Evolutionary conservation across 2,113 vertebrate genomes (phyloP).

Genomic region (Hiodon tergisus): DNA sequence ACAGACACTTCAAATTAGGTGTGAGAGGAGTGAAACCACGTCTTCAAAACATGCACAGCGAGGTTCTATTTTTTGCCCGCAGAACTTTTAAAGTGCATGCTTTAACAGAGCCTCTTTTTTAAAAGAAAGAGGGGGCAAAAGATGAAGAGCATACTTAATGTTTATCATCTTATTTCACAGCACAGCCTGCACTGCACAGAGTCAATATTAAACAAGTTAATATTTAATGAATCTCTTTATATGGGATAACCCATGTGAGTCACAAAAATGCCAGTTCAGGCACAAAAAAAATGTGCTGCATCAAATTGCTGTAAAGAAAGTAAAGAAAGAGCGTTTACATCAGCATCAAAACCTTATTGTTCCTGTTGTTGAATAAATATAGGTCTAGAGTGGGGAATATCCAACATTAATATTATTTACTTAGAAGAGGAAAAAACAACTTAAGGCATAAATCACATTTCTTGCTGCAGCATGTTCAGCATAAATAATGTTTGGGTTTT

Average conservation of each 20-base stretch:
- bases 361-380: too few species aligned
- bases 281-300: constrained; percentile 60
- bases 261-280: constrained; percentile 52
- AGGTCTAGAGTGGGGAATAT: too few species aligned
- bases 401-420: too few species aligned
- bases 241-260: constrained; percentile 50
- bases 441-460: too few species aligned
- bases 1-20: constrained; percentile 51
- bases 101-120: constrained; percentile 47
- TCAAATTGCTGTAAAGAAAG: constrained; percentile 47
- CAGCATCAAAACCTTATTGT: constrained; percentile 27
- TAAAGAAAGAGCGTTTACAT: constrained; percentile 43
- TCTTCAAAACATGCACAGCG: constrained; percentile 38
- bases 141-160: constrained; percentile 80
- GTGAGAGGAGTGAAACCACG: constrained; percentile 30
- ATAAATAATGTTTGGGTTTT: too few species aligned
- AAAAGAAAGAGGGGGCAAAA: constrained; percentile 56
- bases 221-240: constrained; percentile 73
- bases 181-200: constrained; percentile 62
- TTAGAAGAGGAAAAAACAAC: too few species aligned
- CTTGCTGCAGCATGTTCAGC: too few species aligned
- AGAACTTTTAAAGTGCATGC: constrained; percentile 57
- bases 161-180: constrained; percentile 60
- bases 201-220: constrained; percentile 77
- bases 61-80: constrained; percentile 52